Evolutionary conservation across 1,140 invertebrate genomes (phyloP).

Genomic region (Harlomillsia oculata): DNA sequence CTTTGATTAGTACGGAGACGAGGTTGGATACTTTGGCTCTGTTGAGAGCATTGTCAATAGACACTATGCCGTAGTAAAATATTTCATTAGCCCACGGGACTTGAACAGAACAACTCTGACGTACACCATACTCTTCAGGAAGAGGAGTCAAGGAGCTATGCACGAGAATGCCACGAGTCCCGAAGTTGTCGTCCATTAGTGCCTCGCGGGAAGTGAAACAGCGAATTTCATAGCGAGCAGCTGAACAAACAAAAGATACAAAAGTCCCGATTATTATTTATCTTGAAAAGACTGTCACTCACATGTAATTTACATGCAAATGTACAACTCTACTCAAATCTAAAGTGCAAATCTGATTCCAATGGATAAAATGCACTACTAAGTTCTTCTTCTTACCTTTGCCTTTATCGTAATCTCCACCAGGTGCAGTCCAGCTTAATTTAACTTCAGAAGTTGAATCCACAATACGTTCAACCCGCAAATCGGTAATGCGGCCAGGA

Average conservation of each 20-base stretch:
- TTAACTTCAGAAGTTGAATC: constrained; percentile 37
- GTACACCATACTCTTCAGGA: constrained; percentile 35
- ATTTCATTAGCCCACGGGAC: constrained; percentile 39
- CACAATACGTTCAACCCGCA: constrained; percentile 32
- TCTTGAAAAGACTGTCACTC: neutral
- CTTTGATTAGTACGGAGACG: constrained; percentile 37
- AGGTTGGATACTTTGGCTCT: constrained; percentile 38
- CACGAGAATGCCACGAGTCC: constrained; percentile 37
- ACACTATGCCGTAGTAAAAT: constrained; percentile 39
- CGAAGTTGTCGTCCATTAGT: constrained; percentile 36
- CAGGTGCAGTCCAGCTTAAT: constrained; percentile 39
- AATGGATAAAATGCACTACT: neutral
- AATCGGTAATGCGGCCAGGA: constrained; percentile 36
- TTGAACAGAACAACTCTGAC: constrained; percentile 36
- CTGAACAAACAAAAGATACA: constrained; percentile 21
- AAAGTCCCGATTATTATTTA: neutral
- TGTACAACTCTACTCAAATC: neutral
- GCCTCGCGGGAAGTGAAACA: constrained; percentile 37
- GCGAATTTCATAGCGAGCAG: constrained; percentile 37
- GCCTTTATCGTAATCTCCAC: constrained; percentile 39
- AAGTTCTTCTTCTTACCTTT: too few species aligned
- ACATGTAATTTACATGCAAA: neutral
- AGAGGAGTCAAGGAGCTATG: constrained; percentile 37
- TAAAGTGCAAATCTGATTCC: neutral
- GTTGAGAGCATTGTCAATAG: constrained; percentile 36